A percentile compares a stretch with the other conserved stretches of the same genome.
Conservation (phyloP, 1,140 invertebrate species). For the Pseudomyrmex cubaensis region DNA sequence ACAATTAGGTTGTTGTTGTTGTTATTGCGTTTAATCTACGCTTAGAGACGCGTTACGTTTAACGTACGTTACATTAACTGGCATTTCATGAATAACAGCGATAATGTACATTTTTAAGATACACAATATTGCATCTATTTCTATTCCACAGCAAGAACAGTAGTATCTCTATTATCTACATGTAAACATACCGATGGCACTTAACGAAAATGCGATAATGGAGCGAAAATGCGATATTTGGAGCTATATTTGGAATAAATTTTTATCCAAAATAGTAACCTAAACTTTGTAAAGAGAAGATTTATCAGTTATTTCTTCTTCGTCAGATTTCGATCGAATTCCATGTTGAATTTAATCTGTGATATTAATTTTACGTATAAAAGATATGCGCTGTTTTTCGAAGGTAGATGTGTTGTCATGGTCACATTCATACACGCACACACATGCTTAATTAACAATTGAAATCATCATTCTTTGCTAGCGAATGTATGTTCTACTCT, state of each 20-base stretch:
- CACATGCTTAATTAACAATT: neutral
- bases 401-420: conserved; percentile 41
- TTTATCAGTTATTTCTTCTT: neutral
- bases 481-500: neutral
- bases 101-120: neutral
- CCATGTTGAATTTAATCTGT: neutral
- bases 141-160: conserved; percentile 78
- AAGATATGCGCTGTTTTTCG: conserved; percentile 9
- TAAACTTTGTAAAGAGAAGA: neutral
- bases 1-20: conserved; percentile 24
- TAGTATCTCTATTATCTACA: conserved; percentile 26
- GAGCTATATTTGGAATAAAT: neutral
- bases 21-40: conserved; percentile 19
- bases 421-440: neutral
- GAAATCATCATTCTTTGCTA: neutral
- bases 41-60: neutral
- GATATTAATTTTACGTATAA: neutral
- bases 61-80: neutral
- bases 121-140: conserved; percentile 67
- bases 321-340: conserved; percentile 2
- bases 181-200: neutral
- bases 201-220: neutral
- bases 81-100: neutral
- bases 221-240: neutral
- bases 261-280: too few relatives aligned